Conservation (phyloP, 92 coral and sea anemone genomes). For the Nematostella vectensis region DNA sequence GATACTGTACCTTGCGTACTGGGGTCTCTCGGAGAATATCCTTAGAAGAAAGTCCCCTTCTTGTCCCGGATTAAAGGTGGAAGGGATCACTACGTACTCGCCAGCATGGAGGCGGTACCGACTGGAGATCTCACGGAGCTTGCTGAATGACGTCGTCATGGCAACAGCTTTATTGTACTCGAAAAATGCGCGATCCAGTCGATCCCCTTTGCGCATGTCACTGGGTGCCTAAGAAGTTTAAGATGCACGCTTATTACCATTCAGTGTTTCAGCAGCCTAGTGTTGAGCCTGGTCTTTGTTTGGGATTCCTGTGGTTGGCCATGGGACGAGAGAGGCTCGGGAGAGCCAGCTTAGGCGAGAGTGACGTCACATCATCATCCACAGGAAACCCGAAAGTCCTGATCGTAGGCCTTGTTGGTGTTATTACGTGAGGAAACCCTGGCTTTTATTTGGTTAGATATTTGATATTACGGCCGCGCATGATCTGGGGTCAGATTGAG, state of each 20-base stretch:
- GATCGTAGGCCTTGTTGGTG: too few species aligned
- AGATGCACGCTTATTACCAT: neutral
- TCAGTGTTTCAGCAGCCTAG: too few species aligned
- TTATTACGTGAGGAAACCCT: too few species aligned
- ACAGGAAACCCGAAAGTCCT: too few species aligned
- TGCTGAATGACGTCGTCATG: conserved; percentile 75
- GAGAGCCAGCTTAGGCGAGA: too few species aligned
- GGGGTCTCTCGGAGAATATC: conserved; percentile 70
- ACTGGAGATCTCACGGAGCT: conserved; percentile 65
- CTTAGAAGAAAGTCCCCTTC: conserved; percentile 64
- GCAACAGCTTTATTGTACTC: conserved; percentile 62
- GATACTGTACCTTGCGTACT: conserved; percentile 67
- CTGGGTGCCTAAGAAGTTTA: conserved; percentile 9
- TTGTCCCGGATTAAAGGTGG: conserved; percentile 66
- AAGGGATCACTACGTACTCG: conserved; percentile 67
- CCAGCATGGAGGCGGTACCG: conserved; percentile 57
- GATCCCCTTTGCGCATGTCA: conserved; percentile 11
- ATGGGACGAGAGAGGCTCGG: too few species aligned
- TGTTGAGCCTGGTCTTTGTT: too few species aligned
- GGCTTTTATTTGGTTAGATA: too few species aligned
- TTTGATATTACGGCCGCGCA: too few species aligned
- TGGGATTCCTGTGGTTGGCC: too few species aligned
- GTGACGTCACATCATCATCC: too few species aligned
- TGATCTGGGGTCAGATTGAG: too few species aligned
- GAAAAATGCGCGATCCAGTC: conserved; percentile 51